phyloP scores from a whole-genome alignment of 2,888 invertebrate genomes.

The Pristionchus japonicus region DNA sequence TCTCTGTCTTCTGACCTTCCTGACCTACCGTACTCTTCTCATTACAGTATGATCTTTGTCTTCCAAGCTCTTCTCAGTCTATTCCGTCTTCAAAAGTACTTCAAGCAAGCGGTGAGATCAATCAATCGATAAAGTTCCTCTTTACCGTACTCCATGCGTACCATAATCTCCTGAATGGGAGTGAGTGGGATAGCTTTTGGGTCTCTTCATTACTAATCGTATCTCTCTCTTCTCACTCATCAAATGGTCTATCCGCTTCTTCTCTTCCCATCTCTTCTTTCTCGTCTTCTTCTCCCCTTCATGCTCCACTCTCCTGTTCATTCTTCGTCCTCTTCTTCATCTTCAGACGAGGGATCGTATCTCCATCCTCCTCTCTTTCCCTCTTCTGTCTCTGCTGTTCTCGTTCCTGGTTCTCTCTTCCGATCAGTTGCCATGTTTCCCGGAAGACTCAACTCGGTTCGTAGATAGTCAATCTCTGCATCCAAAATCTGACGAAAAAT shows the following conservation, averaged over 20 bases:
- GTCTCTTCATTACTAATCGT: slow-evolving; percentile 35
- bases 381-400: neutral
- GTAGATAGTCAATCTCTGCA: neutral
- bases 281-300: slow-evolving; percentile 2
- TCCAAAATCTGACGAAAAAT: neutral
- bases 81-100: slow-evolving; percentile 52
- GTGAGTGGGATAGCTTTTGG: neutral
- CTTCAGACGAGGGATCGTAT: neutral
- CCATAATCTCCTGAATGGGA: neutral
- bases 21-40: neutral
- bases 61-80: slow-evolving; percentile 51
- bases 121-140: neutral
- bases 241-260: slow-evolving; percentile 12
- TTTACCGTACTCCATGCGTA: neutral
- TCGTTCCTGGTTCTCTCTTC: slow-evolving; percentile 30
- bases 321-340: slow-evolving; percentile 12
- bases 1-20: neutral
- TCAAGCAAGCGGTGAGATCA: slow-evolving; percentile 34
- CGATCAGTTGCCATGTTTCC: slow-evolving; percentile 34
- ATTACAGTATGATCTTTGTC: slow-evolving; percentile 51
- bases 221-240: slow-evolving; percentile 30
- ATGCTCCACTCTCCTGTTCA: neutral
- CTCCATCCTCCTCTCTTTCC: neutral
- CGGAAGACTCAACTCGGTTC: slow-evolving; percentile 40
- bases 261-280: slow-evolving; percentile 12